These are phyloP conservation scores for Drosophila rubida DNA, from an alignment of 2,888 invertebrate genomes.

Conservation along the genomic window DNA sequence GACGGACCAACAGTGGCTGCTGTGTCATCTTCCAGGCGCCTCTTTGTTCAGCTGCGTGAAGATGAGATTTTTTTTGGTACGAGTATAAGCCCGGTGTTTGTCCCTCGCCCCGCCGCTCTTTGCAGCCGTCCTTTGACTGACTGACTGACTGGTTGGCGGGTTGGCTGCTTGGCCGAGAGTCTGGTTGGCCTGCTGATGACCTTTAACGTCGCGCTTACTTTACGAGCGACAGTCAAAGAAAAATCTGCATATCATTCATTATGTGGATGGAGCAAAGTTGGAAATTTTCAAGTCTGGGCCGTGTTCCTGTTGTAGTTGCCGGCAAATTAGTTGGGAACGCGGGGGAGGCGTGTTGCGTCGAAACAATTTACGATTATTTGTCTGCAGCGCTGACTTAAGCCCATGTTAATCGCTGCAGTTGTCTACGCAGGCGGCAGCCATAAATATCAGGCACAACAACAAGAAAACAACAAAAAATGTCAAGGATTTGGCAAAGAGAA, in stretches of 20 bases:
- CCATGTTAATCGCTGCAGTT: constrained; percentile 47
- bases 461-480: constrained; percentile 70
- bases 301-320: constrained; percentile 1
- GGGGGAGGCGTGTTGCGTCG: constrained; percentile 50
- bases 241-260: constrained; percentile 77
- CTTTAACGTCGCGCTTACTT: constrained; percentile 70
- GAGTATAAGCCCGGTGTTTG: constrained; percentile 5
- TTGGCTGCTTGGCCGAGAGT: constrained; percentile 29
- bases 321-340: constrained; percentile 62
- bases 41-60: constrained; percentile 59
- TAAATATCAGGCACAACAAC: constrained; percentile 50
- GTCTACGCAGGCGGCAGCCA: constrained; percentile 52
- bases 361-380: constrained; percentile 76
- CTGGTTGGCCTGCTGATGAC: constrained; percentile 51
- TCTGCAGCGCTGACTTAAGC: constrained; percentile 44
- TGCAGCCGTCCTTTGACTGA: neutral
- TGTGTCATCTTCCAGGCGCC: constrained; percentile 75
- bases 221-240: constrained; percentile 26
- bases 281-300: constrained; percentile 6
- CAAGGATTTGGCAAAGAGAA: constrained; percentile 63
- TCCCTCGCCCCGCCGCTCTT: neutral
- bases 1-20: constrained; percentile 49
- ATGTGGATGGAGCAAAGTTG: constrained; percentile 22
- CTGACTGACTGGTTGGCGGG: constrained; percentile 16
- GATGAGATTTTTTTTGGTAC: constrained; percentile 27